Percentiles rank a stretch among this genome's conserved stretches.
phyloP scores from a whole-genome alignment of 1,140 invertebrate genomes.

The Drosophila guanche region DNA sequence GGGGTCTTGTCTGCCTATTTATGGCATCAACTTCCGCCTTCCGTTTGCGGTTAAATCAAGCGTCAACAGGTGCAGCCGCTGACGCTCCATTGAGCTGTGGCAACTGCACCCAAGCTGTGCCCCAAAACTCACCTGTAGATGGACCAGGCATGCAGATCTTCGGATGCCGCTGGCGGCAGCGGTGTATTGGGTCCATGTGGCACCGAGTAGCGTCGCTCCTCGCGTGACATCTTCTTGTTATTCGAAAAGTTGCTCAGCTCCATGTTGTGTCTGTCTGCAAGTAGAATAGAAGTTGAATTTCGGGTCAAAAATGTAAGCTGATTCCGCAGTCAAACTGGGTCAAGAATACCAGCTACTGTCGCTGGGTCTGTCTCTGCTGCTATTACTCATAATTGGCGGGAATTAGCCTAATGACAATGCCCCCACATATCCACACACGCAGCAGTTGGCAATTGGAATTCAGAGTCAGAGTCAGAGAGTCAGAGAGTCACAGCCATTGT shows the following conservation, averaged over 20 bases:
- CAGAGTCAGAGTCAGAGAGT: constrained; percentile 17
- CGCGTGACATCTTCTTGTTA: constrained; percentile 83
- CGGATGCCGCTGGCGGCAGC: constrained; percentile 88
- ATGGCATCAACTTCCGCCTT: constrained; percentile 68
- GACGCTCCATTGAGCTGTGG: constrained; percentile 24
- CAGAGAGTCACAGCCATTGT: constrained; percentile 38
- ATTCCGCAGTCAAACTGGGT: constrained; percentile 69
- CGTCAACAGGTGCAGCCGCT: constrained; percentile 64
- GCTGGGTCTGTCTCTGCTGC: constrained; percentile 28
- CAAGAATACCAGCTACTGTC: constrained; percentile 64
- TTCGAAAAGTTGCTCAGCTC: constrained; percentile 81
- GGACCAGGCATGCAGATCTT: constrained; percentile 97
- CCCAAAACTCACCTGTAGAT: constrained; percentile 90
- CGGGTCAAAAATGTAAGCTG: constrained; percentile 55
- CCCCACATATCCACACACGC: constrained; percentile 41
- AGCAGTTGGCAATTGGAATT: constrained; percentile 20
- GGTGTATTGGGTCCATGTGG: constrained; percentile 87
- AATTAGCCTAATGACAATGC: constrained; percentile 75
- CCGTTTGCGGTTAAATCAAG: constrained; percentile 65
- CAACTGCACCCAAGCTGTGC: constrained; percentile 23
- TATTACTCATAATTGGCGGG: constrained; percentile 76
- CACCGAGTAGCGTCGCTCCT: constrained; percentile 92
- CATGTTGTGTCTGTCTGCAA: constrained; percentile 68
- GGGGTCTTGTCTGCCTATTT: constrained; percentile 49
- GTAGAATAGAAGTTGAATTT: no score